A percentile compares a stretch with the other conserved stretches of the same genome.
Conservation (phyloP, 2,888 invertebrate genomes). For the Epistrophella euchroma region DNA sequence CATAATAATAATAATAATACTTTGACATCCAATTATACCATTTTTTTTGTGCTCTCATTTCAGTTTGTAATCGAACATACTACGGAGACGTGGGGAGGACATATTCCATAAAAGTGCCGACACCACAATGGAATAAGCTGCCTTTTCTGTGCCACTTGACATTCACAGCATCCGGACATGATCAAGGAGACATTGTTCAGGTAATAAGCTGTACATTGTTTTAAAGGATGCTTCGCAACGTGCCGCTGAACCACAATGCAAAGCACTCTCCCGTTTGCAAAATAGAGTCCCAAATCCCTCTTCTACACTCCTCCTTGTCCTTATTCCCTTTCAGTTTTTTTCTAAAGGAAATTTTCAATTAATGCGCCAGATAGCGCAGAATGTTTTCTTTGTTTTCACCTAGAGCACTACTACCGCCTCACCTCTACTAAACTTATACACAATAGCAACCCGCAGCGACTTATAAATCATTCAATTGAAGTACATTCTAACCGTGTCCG, state of each 20-base stretch:
- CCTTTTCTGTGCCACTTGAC: conserved; percentile 96
- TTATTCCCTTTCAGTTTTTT: neutral
- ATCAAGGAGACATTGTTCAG: conserved; percentile 95
- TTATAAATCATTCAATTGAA: conserved; percentile 63
- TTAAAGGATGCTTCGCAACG: conserved; percentile 68
- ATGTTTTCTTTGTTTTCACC: conserved; percentile 58
- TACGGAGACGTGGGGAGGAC: conserved; percentile 94
- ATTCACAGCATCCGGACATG: conserved; percentile 94
- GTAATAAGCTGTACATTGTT: conserved; percentile 82
- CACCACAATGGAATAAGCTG: conserved; percentile 89
- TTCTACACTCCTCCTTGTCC: neutral
- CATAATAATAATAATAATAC: conserved; percentile 2
- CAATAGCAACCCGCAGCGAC: conserved; percentile 34
- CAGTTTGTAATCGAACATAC: conserved; percentile 95
- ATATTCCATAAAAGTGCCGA: conserved; percentile 90
- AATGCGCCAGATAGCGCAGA: conserved; percentile 54
- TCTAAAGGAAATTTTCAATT: conserved; percentile 43
- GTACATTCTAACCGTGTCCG: conserved; percentile 59
- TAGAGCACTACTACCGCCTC: neutral
- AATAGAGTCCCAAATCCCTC: neutral
- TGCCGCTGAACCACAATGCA: conserved; percentile 48
- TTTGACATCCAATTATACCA: neutral
- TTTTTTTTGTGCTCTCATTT: conserved; percentile 36
- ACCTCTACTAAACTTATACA: neutral
- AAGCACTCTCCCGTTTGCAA: conserved; percentile 9